Percentiles rank a stretch among this genome's conserved stretches.
Conservation (phyloP, 2,797 vertebrate species). For the Garrulus glandarius region DNA sequence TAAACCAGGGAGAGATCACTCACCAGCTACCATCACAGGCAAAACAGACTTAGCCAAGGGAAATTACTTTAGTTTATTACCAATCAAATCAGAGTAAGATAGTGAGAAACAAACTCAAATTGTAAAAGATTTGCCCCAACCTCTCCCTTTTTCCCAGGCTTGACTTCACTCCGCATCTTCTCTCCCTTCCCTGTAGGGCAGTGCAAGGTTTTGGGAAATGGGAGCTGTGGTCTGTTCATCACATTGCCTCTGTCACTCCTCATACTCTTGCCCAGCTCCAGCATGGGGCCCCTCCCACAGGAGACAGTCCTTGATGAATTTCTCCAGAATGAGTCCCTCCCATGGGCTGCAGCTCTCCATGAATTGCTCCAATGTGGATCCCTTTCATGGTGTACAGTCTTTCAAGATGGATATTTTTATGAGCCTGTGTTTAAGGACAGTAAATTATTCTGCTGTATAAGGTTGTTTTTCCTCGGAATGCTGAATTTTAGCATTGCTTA, state of each 20-base stretch:
- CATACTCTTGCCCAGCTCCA: not conserved
- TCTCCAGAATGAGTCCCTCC: accelerated
- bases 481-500: not conserved
- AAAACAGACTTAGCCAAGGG: not conserved
- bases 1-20: not conserved
- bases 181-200: not conserved
- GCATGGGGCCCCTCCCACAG: not conserved
- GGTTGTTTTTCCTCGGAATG: not conserved
- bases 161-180: not conserved
- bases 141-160: not conserved
- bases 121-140: accelerated
- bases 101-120: not conserved
- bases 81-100: not conserved
- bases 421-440: not conserved
- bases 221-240: not conserved
- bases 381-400: not conserved
- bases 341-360: not conserved
- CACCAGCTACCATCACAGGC: not conserved
- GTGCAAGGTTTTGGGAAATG: not conserved
- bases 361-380: accelerated
- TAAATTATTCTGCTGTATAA: not conserved
- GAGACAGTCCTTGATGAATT: accelerated
- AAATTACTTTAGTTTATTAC: not conserved
- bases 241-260: not conserved
- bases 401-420: not conserved